Evolutionary conservation across 2,888 invertebrate genomes (phyloP).

Genomic region (Torymus aiolomorphi): DNA sequence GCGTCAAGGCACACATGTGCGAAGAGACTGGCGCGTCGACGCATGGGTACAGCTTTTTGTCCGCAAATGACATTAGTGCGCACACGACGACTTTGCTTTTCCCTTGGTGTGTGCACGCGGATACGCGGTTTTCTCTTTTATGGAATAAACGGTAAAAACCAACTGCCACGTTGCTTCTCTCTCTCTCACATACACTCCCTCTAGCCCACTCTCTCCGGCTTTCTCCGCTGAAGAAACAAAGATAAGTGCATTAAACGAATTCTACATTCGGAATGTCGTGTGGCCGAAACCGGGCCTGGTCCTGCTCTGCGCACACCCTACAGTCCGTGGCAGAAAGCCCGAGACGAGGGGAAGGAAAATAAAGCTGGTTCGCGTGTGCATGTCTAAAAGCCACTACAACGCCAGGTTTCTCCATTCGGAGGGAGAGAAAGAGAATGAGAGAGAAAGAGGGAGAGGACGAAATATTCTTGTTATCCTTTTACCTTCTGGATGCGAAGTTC

Average conservation of each 20-base stretch:
- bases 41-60: slow-evolving; percentile 51
- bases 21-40: neutral
- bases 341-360: slow-evolving; percentile 21
- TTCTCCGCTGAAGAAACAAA: slow-evolving; percentile 68
- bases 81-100: slow-evolving; percentile 39
- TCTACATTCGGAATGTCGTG: slow-evolving; percentile 65
- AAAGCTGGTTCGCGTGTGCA: neutral
- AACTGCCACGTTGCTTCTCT: slow-evolving; percentile 48
- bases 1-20: neutral
- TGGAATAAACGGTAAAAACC: slow-evolving; percentile 71
- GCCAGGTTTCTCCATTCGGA: too few relatives aligned
- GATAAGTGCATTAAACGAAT: slow-evolving; percentile 72
- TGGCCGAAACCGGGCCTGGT: neutral
- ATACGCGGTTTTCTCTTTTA: slow-evolving; percentile 62
- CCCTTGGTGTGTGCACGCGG: neutral
- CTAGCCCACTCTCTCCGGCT: slow-evolving; percentile 57
- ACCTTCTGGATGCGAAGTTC: neutral
- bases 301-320: neutral
- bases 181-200: slow-evolving; percentile 44
- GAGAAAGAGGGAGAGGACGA: too few relatives aligned
- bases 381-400: too few relatives aligned
- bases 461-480: slow-evolving; percentile 19
- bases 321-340: neutral
- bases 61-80: slow-evolving; percentile 59
- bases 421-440: too few relatives aligned